Evolutionary conservation across 2,888 invertebrate genomes (phyloP).

Genomic region (Leptodirus hochenwartii): DNA sequence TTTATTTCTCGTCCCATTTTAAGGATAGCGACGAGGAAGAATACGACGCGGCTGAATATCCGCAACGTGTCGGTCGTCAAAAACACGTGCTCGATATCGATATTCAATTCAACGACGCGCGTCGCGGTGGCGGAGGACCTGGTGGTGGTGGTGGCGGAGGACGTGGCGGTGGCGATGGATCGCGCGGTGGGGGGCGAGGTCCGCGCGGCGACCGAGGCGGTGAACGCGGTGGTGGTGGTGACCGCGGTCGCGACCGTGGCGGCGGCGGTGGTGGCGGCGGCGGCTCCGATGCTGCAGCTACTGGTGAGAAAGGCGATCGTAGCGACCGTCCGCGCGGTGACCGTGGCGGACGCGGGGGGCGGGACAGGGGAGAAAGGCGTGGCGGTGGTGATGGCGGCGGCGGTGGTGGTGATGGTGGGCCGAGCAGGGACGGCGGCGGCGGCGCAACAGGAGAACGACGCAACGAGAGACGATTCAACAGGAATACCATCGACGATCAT

Average conservation of each 20-base stretch:
- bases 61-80: conserved; percentile 71
- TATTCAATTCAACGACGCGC: conserved; percentile 68
- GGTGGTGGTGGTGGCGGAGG: conserved; percentile 34
- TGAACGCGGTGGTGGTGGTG: conserved; percentile 21
- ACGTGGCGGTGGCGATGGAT: conserved; percentile 18
- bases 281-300: conserved; percentile 12
- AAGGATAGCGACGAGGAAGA: conserved; percentile 31
- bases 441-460: too few relatives aligned
- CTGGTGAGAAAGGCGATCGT: conserved; percentile 5
- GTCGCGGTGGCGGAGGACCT: conserved; percentile 50
- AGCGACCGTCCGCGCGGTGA: conserved; percentile 8
- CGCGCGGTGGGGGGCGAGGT: conserved; percentile 26
- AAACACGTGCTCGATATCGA: conserved; percentile 75
- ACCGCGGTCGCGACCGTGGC: conserved; percentile 27
- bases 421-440: too few relatives aligned
- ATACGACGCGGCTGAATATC: conserved; percentile 60
- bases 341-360: too few relatives aligned
- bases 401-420: too few relatives aligned
- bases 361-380: too few relatives aligned
- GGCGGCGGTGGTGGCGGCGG: conserved; percentile 22
- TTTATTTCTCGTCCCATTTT: conserved; percentile 6
- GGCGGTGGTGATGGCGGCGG: too few relatives aligned
- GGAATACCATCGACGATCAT: too few relatives aligned
- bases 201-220: too few relatives aligned
- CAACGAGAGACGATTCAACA: too few relatives aligned